Conservation (phyloP, 2,797 vertebrate species). For the Delichon dasypus region DNA sequence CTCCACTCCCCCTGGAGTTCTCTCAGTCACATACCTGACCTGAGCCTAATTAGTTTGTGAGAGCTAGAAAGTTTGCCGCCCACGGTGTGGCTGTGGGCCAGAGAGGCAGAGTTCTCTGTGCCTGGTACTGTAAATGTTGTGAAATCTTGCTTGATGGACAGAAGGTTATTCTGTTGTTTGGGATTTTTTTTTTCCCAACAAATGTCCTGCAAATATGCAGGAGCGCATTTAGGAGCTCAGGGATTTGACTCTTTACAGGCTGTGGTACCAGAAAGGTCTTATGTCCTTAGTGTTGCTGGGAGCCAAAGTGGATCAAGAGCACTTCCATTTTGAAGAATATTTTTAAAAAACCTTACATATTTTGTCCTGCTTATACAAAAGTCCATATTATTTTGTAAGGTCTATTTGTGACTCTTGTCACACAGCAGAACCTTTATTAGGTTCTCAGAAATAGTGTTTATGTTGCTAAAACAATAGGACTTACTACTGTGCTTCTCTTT, state of each 20-base stretch:
- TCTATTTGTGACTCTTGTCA: not conserved
- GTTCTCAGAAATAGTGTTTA: not conserved
- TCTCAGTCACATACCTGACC: slow-evolving; percentile 52
- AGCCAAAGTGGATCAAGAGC: not conserved
- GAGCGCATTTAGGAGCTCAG: not conserved
- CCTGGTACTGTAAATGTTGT: slow-evolving; percentile 64
- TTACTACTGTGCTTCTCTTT: not conserved
- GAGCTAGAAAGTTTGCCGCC: slow-evolving; percentile 34
- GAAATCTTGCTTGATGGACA: slow-evolving; percentile 52
- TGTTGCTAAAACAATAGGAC: not conserved
- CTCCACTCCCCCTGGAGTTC: slow-evolving; percentile 3
- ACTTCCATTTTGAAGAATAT: not conserved
- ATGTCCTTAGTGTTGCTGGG: not conserved
- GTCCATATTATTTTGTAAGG: not conserved
- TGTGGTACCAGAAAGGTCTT: not conserved
- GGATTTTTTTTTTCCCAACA: not conserved
- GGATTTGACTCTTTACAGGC: not conserved
- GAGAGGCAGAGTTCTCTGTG: slow-evolving; percentile 54
- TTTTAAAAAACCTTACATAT: not conserved
- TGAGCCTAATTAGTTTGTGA: slow-evolving; percentile 43
- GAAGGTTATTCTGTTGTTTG: slow-evolving; percentile 32
- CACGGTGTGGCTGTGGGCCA: slow-evolving; percentile 46
- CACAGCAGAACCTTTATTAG: not conserved
- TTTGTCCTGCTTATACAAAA: not conserved
- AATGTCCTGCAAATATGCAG: slow-evolving; percentile 24